A percentile compares a stretch with the other conserved stretches of the same genome.
phyloP scores from a whole-genome alignment of 2,888 invertebrate genomes.

The Tineola bisselliella region DNA sequence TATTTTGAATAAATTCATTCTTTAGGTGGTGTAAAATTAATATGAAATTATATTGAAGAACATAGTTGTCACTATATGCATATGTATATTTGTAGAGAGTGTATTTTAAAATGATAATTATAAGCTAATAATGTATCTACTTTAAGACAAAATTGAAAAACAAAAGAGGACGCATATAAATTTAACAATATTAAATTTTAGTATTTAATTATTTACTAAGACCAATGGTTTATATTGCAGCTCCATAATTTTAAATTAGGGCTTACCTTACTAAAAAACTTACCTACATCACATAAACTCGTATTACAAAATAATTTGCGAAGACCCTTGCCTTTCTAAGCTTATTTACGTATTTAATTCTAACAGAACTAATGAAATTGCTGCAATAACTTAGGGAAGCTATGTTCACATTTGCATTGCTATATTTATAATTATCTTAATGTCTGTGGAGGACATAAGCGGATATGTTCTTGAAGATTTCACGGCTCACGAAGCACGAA shows the following conservation, averaged over 20 bases:
- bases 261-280: conserved; percentile 12
- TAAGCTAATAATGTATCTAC: too few relatives aligned
- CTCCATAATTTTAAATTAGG: conserved; percentile 23
- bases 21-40: too few relatives aligned
- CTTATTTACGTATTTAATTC: background rate
- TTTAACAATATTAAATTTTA: background rate
- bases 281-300: background rate
- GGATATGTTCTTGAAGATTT: background rate
- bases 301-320: background rate
- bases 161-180: too few relatives aligned
- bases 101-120: too few relatives aligned
- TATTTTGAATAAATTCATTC: too few relatives aligned
- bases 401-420: background rate
- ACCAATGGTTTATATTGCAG: background rate
- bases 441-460: background rate
- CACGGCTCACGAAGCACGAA: background rate
- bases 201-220: background rate
- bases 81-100: too few relatives aligned
- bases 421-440: background rate
- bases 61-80: too few relatives aligned
- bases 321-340: background rate
- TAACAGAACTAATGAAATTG: too few relatives aligned
- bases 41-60: background rate
- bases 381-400: too few relatives aligned
- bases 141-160: too few relatives aligned